Evolutionary conservation across 2,797 vertebrate genomes (phyloP), one percentile per base, ranked within the genome.

Genomic region (Cyprinella venusta): DNA sequence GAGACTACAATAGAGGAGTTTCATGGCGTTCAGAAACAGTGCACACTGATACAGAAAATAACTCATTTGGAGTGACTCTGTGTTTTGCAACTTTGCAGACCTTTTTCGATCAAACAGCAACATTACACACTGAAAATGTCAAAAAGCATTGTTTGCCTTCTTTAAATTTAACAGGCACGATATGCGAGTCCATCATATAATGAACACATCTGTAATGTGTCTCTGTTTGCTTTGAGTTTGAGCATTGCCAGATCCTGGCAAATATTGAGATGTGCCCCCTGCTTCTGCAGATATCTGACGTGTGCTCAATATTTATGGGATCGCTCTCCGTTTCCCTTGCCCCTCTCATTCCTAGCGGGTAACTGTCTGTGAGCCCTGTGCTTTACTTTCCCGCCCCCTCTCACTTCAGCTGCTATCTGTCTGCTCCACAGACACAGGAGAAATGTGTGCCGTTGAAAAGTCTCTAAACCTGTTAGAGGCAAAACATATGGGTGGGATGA

Each of bases 351-450:
- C 33, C 18, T 59, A 13, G 18, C 5, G 9, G 64, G 33, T 38
- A 67, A 40, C 5, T 4, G 45, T 45, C 36, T 40, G 36, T 68
- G 36, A 68, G 19, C 10, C 19, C 19, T 2, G 9, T 26, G 40
- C 40, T 45, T 26, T 70, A 48, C n/a, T 70, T 48, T 0, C 1
- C 40, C 68, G 4, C 68, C 40, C 8, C 68, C 40, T 26, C 13
- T 70, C 40, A 45, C 67, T 69, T 69, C 68, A 70, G n/a, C n/a
- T 45, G 68, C n/a, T 70, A 45, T 70, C 68, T 70, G 40, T 16
- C 68, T 45, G 13, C 13, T 45, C 40, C 68, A 70, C 40, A 70
- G n/a, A 45, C 40, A 70, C n/a, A 70, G 68, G 40, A 70, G 4
- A 45, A 26, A 45, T 24, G n/a, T 48, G n/a, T 70, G 13, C 68